A percentile compares a stretch with the other conserved stretches of the same genome.
These are phyloP conservation scores for Cremastinae sp. DNA, from an alignment of 2,888 invertebrate genomes.

Conservation along the genomic window DNA sequence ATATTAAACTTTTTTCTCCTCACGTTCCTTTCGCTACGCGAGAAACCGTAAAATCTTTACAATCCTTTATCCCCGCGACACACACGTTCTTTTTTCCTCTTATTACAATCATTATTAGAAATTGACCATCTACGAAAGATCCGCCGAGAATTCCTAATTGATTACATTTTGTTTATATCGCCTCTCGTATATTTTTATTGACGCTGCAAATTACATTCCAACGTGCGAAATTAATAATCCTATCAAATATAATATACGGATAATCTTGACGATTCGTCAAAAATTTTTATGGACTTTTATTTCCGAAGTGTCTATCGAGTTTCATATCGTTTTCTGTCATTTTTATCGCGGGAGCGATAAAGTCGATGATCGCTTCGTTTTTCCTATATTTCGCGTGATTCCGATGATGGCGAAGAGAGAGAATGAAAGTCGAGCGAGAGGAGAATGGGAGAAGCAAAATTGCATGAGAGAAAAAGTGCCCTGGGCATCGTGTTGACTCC, in stretches of 20 bases:
- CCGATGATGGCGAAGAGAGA: constrained; percentile 22
- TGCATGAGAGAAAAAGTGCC: constrained; percentile 7
- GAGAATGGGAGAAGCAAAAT: background rate
- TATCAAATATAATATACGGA: no score
- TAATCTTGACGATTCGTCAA: no score
- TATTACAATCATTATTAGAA: background rate
- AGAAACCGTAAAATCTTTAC: constrained; percentile 34
- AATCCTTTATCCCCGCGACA: constrained; percentile 1
- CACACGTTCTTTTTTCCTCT: constrained; percentile 6
- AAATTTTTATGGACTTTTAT: no score
- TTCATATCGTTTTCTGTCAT: constrained; percentile 13
- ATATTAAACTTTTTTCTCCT: constrained; percentile 19
- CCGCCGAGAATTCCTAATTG: background rate
- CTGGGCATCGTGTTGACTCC: constrained; percentile 20
- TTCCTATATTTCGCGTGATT: constrained; percentile 6
- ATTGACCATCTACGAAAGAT: background rate
- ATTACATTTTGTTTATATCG: no score
- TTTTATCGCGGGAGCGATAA: constrained; percentile 28
- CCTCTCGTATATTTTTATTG: no score
- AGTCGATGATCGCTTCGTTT: constrained; percentile 27
- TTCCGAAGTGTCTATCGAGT: background rate
- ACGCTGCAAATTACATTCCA: no score
- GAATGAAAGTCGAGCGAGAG: constrained; percentile 5
- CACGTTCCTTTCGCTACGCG: constrained; percentile 9
- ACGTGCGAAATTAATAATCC: no score